phyloP scores from a whole-genome alignment of 2,797 vertebrate genomes.

The Oreochromis mossambicus region DNA sequence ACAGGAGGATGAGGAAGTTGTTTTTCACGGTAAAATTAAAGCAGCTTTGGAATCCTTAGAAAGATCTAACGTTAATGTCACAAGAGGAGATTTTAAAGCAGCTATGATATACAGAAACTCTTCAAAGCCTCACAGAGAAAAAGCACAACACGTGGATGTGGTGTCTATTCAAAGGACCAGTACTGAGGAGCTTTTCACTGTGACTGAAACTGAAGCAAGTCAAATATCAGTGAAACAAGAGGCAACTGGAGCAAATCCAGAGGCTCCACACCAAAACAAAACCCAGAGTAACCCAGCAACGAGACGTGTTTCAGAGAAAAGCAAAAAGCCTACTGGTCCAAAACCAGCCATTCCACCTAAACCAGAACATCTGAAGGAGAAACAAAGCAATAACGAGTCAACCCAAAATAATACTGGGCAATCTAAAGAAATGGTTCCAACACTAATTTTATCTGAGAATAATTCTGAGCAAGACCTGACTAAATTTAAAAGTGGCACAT shows the following conservation, averaged over 20 bases:
- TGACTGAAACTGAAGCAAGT: conserved; percentile 73
- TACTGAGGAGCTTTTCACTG: conserved; percentile 26
- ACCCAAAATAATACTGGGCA: neutral
- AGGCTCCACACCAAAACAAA: conserved; percentile 7
- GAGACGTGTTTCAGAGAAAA: conserved; percentile 23
- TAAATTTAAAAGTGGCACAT: neutral
- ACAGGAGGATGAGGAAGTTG: conserved; percentile 77
- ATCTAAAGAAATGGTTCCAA: conserved; percentile 36
- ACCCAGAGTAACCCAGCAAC: conserved; percentile 4
- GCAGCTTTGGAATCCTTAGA: conserved; percentile 80
- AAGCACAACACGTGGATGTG: conserved; percentile 56
- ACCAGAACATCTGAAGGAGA: conserved; percentile 66
- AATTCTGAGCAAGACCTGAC: neutral
- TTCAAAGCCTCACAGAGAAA: conserved; percentile 67
- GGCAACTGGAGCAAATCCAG: neutral
- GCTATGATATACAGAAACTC: conserved; percentile 87
- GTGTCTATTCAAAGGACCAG: conserved; percentile 41
- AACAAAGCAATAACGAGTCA: conserved; percentile 64
- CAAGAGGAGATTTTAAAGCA: conserved; percentile 83
- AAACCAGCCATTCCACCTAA: conserved; percentile 78
- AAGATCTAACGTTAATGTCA: conserved; percentile 82
- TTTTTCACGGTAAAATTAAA: conserved; percentile 77
- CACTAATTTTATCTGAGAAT: conserved; percentile 30
- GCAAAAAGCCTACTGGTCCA: conserved; percentile 51
- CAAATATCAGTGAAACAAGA: conserved; percentile 72